These are phyloP conservation scores for Thereva unica DNA, from an alignment of 2,888 invertebrate genomes.

Conservation along the genomic window DNA sequence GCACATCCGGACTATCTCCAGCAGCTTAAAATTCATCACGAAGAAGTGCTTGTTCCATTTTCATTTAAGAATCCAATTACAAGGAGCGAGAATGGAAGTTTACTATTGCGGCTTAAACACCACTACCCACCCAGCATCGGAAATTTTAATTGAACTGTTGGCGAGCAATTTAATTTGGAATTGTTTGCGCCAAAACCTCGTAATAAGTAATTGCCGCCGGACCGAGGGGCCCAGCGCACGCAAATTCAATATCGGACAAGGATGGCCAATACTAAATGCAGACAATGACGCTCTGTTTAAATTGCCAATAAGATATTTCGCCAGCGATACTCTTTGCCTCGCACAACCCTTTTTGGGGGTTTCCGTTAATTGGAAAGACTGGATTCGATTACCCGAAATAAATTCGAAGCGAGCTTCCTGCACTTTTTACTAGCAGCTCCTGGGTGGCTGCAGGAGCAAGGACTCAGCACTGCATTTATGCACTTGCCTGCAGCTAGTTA, in stretches of 20 bases:
- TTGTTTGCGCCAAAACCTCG: constrained; percentile 20
- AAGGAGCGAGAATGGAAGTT: constrained; percentile 17
- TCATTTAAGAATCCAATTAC: constrained; percentile 34
- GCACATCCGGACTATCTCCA: too few relatives aligned
- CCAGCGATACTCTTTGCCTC: background rate
- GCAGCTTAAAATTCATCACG: too few relatives aligned
- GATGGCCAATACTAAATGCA: constrained; percentile 2
- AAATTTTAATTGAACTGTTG: constrained; percentile 34
- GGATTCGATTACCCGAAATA: constrained; percentile 30
- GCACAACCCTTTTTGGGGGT: background rate
- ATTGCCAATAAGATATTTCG: constrained; percentile 2
- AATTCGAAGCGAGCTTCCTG: constrained; percentile 13
- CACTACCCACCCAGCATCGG: background rate
- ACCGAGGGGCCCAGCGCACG: constrained; percentile 10
- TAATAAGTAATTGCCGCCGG: constrained; percentile 19
- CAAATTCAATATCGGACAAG: constrained; percentile 16
- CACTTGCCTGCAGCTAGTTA: too few relatives aligned
- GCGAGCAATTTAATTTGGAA: constrained; percentile 31
- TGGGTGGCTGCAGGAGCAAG: background rate
- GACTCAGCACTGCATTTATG: background rate
- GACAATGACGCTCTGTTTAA: background rate
- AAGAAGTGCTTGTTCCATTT: constrained; percentile 12
- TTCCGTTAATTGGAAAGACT: constrained; percentile 29
- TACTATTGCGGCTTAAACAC: constrained; percentile 11
- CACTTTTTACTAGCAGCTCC: background rate